Evolutionary conservation across 2,888 invertebrate species (phyloP).

Genomic region (Tipula helvola): DNA sequence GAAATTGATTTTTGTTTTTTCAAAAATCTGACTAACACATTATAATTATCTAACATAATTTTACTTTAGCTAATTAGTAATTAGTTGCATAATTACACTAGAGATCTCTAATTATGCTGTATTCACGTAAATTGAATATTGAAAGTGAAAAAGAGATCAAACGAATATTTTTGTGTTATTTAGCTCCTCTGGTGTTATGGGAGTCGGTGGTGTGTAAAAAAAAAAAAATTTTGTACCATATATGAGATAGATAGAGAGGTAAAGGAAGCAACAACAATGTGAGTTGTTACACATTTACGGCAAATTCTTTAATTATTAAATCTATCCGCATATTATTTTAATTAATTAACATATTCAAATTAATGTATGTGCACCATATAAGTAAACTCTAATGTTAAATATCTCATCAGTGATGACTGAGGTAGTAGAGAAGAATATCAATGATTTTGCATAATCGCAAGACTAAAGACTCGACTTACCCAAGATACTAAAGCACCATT

Average conservation of each 20-base stretch:
- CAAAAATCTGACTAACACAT: not conserved
- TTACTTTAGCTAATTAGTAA: not conserved
- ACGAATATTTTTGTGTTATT: not conserved
- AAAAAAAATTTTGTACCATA: not conserved
- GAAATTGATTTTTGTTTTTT: not conserved
- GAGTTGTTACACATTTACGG: not conserved
- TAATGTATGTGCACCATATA: not conserved
- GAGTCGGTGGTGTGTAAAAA: not conserved
- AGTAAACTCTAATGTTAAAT: not conserved
- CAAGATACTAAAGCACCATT: slow-evolving; percentile 74
- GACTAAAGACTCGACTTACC: slow-evolving; percentile 45
- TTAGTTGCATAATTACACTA: not conserved
- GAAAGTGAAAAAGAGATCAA: slow-evolving; percentile 4
- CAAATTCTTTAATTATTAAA: not conserved
- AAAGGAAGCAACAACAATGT: not conserved
- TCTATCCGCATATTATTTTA: not conserved
- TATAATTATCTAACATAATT: not conserved
- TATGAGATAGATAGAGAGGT: not conserved
- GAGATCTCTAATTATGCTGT: not conserved
- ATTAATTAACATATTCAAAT: not conserved
- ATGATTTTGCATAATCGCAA: not conserved
- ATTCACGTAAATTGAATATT: not conserved
- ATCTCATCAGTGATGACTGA: not conserved
- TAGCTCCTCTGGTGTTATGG: not conserved
- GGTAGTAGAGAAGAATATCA: not conserved